Evolutionary conservation across 2,113 vertebrate species (phyloP).

Genomic region (Spermophilus dauricus): DNA sequence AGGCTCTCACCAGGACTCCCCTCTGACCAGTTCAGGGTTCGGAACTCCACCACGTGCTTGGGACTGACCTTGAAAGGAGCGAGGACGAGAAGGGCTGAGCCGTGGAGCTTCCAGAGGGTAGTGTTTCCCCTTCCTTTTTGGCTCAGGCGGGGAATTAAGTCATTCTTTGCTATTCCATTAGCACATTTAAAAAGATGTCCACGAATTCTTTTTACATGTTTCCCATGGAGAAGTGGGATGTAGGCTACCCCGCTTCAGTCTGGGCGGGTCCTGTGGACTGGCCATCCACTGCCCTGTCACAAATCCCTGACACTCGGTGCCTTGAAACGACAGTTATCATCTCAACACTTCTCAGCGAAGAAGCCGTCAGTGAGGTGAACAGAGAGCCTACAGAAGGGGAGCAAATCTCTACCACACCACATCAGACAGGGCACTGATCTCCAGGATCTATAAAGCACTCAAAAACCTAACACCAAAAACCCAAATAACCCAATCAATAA

Average conservation of each 20-base stretch:
- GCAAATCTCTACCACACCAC: too few relatives aligned
- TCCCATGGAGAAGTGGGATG: not conserved
- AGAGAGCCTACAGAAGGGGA: too few relatives aligned
- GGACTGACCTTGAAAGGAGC: not conserved
- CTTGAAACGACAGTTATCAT: not conserved
- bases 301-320: not conserved
- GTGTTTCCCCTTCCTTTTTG: too few relatives aligned
- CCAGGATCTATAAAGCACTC: too few relatives aligned
- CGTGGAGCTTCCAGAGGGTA: not conserved
- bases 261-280: not conserved
- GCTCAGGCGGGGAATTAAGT: not conserved
- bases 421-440: too few relatives aligned
- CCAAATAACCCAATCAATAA: too few relatives aligned
- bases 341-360: not conserved
- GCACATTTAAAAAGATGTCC: not conserved
- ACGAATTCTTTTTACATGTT: not conserved
- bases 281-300: not conserved
- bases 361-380: too few relatives aligned
- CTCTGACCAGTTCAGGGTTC: not conserved
- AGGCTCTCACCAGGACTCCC: too few relatives aligned
- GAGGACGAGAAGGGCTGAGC: not conserved
- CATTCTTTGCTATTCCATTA: not conserved
- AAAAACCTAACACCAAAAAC: too few relatives aligned
- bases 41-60: not conserved
- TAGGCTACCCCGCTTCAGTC: not conserved